A percentile compares a stretch with the other conserved stretches of the same genome.
Evolutionary conservation across 2,797 vertebrate genomes (phyloP).

Genomic region (Pantherophis vulpinus): DNA sequence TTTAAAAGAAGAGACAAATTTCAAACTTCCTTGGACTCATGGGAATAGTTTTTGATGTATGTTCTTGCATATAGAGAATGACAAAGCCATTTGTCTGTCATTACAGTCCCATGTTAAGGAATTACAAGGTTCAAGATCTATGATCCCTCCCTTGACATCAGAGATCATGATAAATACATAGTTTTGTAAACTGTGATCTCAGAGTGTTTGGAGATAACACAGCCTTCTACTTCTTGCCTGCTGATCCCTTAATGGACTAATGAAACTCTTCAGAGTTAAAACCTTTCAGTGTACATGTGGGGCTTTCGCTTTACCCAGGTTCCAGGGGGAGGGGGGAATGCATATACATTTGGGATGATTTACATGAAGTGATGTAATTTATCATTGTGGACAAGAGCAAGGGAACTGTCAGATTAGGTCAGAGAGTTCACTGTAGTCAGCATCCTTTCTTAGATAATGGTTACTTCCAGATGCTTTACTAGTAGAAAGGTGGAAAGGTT

Average conservation of each 20-base stretch:
- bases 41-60: background rate
- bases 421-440: conserved; percentile 1
- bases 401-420: background rate
- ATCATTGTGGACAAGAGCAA: conserved; percentile 1
- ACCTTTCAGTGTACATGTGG: background rate
- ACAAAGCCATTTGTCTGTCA: background rate
- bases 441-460: conserved; percentile 15
- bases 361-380: background rate
- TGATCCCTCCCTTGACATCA: background rate
- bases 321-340: background rate
- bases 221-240: background rate
- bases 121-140: background rate
- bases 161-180: background rate
- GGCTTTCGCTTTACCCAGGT: background rate
- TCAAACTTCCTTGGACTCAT: background rate
- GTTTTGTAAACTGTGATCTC: background rate
- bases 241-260: background rate
- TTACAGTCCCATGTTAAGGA: background rate
- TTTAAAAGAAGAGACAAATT: background rate
- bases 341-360: conserved; percentile 6
- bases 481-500: conserved; percentile 23
- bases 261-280: background rate
- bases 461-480: conserved; percentile 19
- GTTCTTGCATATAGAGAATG: background rate
- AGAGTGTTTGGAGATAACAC: background rate